phyloP scores from a whole-genome alignment of 2,113 vertebrate genomes.

The Melanotaenia duboulayi region DNA sequence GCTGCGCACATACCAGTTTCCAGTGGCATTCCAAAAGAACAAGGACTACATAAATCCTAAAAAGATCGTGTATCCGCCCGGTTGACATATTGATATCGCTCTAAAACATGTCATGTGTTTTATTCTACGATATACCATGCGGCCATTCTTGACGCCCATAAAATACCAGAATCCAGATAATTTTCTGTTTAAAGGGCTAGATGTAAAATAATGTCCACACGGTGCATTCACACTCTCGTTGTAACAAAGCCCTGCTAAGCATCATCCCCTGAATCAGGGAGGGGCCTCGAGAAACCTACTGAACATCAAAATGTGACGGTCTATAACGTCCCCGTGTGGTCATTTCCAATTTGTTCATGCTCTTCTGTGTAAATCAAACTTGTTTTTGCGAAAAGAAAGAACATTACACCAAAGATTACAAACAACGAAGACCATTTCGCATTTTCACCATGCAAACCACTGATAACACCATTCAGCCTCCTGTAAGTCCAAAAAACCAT shows the following conservation, averaged over 20 bases:
- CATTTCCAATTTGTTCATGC: constrained; percentile 15
- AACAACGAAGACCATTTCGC: no score
- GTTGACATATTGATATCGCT: constrained; percentile 39
- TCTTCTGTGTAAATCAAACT: no score
- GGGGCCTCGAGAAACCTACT: constrained; percentile 33
- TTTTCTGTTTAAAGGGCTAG: not conserved
- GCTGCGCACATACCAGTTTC: constrained; percentile 57
- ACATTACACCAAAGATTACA: no score
- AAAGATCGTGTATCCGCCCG: not conserved
- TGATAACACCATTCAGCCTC: no score
- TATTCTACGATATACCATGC: not conserved
- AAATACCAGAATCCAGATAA: not conserved
- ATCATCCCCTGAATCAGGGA: constrained; percentile 49
- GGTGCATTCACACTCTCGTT: constrained; percentile 12
- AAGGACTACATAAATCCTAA: constrained; percentile 39
- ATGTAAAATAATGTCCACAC: not conserved
- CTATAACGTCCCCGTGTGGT: constrained; percentile 68
- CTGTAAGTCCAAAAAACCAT: no score
- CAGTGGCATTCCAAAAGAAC: constrained; percentile 52
- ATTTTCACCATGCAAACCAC: no score
- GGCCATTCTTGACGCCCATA: not conserved
- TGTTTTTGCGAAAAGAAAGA: no score
- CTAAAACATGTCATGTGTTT: not conserved
- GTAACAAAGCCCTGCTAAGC: constrained; percentile 63
- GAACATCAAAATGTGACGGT: constrained; percentile 44